These are phyloP conservation scores for Ichneumoninae sp. DNA, from an alignment of 2,888 invertebrate genomes.

Conservation along the genomic window DNA sequence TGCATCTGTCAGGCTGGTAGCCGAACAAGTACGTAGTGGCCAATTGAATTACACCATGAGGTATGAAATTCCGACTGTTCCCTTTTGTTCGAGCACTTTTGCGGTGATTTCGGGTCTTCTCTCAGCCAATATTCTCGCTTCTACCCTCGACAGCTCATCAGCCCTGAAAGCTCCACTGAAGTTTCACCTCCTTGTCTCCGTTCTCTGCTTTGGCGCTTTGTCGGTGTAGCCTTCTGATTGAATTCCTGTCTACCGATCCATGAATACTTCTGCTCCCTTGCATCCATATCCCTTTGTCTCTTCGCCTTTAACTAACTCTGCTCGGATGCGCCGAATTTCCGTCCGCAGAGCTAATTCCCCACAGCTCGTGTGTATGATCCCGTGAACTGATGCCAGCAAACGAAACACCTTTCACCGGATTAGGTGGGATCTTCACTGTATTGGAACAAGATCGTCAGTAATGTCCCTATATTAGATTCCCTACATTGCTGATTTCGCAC, in stretches of 20 bases:
- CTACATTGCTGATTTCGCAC: too few species aligned
- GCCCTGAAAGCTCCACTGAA: not conserved
- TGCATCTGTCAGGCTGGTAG: too few species aligned
- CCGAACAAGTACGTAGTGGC: too few species aligned
- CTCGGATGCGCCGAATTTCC: conserved; percentile 16
- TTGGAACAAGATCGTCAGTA: conserved; percentile 29
- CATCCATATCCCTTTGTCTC: conserved; percentile 43
- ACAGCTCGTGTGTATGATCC: not conserved
- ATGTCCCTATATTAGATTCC: not conserved
- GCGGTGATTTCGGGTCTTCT: not conserved
- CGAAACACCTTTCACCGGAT: too few species aligned
- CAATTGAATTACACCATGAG: too few species aligned
- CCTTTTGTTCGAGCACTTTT: not conserved
- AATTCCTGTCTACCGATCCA: conserved; percentile 45
- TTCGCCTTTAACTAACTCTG: conserved; percentile 23
- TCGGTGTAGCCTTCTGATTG: conserved; percentile 24
- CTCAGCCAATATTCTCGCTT: not conserved
- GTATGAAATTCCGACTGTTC: not conserved
- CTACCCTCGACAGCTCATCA: not conserved
- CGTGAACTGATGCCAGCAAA: not conserved
- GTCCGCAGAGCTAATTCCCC: not conserved
- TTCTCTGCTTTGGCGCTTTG: conserved; percentile 23
- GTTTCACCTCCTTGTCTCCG: not conserved
- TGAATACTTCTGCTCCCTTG: conserved; percentile 16
- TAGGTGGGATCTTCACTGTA: not conserved